These are phyloP conservation scores for Heliangelus exortis DNA, from an alignment of 2,797 vertebrate genomes.

Conservation along the genomic window DNA sequence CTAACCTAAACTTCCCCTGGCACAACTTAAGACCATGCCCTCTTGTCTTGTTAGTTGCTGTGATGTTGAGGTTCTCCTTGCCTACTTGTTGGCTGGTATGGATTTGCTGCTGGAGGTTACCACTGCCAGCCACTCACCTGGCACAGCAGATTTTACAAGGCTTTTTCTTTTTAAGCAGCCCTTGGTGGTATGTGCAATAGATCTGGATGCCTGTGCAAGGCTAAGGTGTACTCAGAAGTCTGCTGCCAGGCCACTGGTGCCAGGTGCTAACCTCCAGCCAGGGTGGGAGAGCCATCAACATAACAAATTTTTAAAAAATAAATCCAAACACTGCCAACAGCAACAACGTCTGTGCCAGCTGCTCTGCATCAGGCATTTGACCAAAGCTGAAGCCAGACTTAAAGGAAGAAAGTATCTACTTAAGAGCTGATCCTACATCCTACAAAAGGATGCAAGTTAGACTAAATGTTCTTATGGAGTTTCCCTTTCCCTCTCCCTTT, in stretches of 20 bases:
- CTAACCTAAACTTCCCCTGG: too few species aligned
- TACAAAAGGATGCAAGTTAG: neutral
- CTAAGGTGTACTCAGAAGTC: neutral
- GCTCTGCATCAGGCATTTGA: neutral
- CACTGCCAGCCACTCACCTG: neutral
- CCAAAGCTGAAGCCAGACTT: neutral
- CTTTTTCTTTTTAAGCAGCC: neutral
- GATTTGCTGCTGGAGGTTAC: neutral
- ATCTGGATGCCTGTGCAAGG: neutral
- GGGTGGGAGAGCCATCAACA: rapidly evolving
- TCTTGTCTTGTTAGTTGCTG: too few species aligned
- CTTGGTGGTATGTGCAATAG: rapidly evolving
- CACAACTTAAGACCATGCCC: too few species aligned
- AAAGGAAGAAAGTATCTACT: neutral
- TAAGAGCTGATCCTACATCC: neutral
- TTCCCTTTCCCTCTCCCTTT: neutral
- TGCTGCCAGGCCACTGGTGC: neutral
- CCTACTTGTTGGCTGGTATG: neutral
- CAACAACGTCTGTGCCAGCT: neutral
- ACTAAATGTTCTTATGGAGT: neutral
- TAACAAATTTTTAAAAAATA: neutral
- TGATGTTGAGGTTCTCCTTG: neutral
- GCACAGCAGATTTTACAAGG: neutral
- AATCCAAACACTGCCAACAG: neutral
- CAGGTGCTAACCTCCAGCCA: neutral